Base-by-base conservation (phyloP, 2,113 vertebrate genomes). In the Dicerorhinus sumatrensis region DNA sequence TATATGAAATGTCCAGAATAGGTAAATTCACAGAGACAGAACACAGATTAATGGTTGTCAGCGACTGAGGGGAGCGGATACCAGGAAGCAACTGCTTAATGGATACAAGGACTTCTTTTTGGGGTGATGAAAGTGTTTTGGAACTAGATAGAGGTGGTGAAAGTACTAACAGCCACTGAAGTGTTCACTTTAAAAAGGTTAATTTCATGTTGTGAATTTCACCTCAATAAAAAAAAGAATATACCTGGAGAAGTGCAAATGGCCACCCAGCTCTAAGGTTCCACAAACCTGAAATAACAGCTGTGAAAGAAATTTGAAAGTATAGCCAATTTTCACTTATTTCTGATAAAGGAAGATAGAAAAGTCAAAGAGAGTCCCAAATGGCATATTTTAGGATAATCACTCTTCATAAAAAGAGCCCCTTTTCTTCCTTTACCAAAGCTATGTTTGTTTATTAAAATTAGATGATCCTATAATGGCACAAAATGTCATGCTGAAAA, bases 281-380 rank as follows among this genome's bases (percentile, higher is more conserved):
- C 33, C 62, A 98, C 20, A 79, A 90, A 96, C 79, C 1, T 88
- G 60, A 96, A 90, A 75, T 63, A 92, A 84, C 0, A 83, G 25
- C 21, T 56, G 0, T 73, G n/a, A 89, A 91, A 94, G 8, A 94
- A 95, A 89, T 92, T 5, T 76, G 13, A 92, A 82, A 65, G 20
- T 75, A 81, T 1, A 91, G 46, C 51, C n/a, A 75, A 86, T 72
- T 89, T 97, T 77, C 36, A 93, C 73, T 82, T 73, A 79, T 60
- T 48, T 80, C 54, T 87, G 72, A 75, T 80, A 94, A 90, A 6
- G n/a, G 65, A 95, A 95, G 89, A 92, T 62, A 46, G 56, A 17
- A 94, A 73, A 87, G 20, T 65, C 60, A 97, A 29, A 97, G 42
- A 70, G 73, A 93, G 91, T 92, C 42, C 36, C 54, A 86, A 96